Base-by-base conservation (phyloP, 2,113 vertebrate genomes). In the Pandion haliaetus region DNA sequence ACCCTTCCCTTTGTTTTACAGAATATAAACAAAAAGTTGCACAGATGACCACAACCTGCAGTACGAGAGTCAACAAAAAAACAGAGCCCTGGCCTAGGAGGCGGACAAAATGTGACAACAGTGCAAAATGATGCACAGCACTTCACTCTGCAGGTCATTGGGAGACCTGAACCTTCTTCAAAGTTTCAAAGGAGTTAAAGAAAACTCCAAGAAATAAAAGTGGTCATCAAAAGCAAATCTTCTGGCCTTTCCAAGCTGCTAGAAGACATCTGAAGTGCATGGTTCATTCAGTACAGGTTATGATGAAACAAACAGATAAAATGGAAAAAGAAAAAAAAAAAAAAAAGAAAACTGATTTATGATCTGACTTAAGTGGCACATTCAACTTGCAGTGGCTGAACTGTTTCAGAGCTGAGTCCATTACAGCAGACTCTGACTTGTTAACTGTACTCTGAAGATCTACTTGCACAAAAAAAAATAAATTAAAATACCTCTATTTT, bases 401-500 rank as follows among this genome's bases (percentile, higher is more conserved):
- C 24, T 6, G 3, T 19, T 79, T 61, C 59, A 90, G 54, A 72
- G 17, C 25, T 44, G 17, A 23, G 38, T 18, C 24, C 20, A 14
- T 36, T 45, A 73, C 2, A 3, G 52, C 72, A 72, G 10, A 19
- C 6, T 58, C 19, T 0, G 0, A 50, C 14, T 32, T 58, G 13
- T 36, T n/a, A 79, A 66, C 19, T 2, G 5, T 10, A 14, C 5
- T 55, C 42, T 32, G 25, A 74, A 88, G 16, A 80, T 5, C 9
- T 44, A 78, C 52, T 66, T 66, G 21, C 18, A 55, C 4, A n/a
- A 71, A 65, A 74, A 12, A 19, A 57, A 6, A 54, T 29, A 54
- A 17, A 4, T 3, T 24, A 32, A 85, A 65, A 36, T 12, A 6
- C 8, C 10, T 18, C 6, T 32, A 50, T 47, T 82, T 62, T 47